phyloP scores from a whole-genome alignment of 2,113 vertebrate species.

The Antennarius striatus region DNA sequence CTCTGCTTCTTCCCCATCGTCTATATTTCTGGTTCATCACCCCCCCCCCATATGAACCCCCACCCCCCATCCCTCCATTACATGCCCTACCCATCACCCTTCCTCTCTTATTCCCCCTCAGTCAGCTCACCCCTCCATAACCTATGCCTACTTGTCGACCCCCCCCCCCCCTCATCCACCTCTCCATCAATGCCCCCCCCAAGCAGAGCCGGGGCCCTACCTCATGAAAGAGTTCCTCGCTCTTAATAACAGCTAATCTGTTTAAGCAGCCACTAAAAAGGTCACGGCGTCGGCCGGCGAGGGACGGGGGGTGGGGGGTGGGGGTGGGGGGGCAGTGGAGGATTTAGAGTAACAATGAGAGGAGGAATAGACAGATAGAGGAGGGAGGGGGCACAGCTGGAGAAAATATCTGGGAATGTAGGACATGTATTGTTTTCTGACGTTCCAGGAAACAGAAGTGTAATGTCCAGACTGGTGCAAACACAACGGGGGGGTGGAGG shows the following conservation, averaged over 20 bases:
- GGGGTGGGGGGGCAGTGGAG: constrained; percentile 44
- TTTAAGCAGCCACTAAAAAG: constrained; percentile 80
- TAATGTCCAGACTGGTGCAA: constrained; percentile 8
- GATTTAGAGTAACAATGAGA: constrained; percentile 41
- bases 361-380: constrained; percentile 11
- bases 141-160: constrained; percentile 14
- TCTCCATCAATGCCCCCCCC: constrained; percentile 27
- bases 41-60: too few relatives aligned
- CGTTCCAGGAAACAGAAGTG: not conserved
- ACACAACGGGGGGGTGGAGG: constrained; percentile 5
- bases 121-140: constrained; percentile 7
- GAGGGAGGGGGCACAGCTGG: constrained; percentile 1
- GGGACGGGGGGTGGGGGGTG: constrained; percentile 33
- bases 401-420: not conserved
- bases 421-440: not conserved
- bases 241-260: constrained; percentile 81
- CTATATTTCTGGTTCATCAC: constrained; percentile 7
- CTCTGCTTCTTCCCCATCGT: not conserved
- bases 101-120: not conserved
- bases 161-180: constrained; percentile 17
- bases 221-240: constrained; percentile 75
- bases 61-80: constrained; percentile 7
- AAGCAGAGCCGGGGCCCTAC: constrained; percentile 45
- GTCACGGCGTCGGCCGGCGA: constrained; percentile 68
- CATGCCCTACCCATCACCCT: constrained; percentile 5